Conservation (phyloP, 2,888 invertebrate genomes). For the Cataglyphis altisquamis region DNA sequence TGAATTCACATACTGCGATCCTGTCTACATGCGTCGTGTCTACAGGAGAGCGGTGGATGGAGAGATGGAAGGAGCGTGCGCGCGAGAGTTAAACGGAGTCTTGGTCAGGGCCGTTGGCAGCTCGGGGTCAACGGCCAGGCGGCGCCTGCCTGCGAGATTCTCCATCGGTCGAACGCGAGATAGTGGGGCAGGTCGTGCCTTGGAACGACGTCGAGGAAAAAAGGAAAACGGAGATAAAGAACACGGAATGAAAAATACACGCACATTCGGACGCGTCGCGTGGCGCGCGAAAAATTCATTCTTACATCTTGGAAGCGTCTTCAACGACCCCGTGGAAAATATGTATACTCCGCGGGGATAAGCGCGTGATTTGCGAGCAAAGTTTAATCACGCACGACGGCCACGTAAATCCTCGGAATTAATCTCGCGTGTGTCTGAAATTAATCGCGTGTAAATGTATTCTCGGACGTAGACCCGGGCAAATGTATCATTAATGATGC, state of each 20-base stretch:
- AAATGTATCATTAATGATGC: slow-evolving; percentile 7
- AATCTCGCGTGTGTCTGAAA: not conserved
- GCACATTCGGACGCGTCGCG: slow-evolving; percentile 7
- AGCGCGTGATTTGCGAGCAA: not conserved
- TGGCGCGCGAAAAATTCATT: slow-evolving; percentile 23
- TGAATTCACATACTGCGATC: slow-evolving; percentile 11
- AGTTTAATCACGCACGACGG: not conserved
- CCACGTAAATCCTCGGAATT: not conserved
- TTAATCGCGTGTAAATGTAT: not conserved
- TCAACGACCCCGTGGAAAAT: not conserved
- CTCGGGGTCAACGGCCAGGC: slow-evolving; percentile 85
- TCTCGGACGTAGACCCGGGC: not conserved
- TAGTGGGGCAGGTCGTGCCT: slow-evolving; percentile 85
- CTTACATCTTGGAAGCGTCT: not conserved
- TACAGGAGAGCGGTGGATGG: slow-evolving; percentile 10
- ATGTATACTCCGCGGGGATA: not conserved
- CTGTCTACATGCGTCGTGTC: not conserved
- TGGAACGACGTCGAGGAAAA: slow-evolving; percentile 65
- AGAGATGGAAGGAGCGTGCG: slow-evolving; percentile 60
- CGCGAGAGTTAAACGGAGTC: slow-evolving; percentile 61
- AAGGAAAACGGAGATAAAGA: slow-evolving; percentile 53
- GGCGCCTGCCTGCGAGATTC: slow-evolving; percentile 83
- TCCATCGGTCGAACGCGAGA: slow-evolving; percentile 68
- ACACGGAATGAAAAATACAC: slow-evolving; percentile 41
- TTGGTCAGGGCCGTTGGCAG: slow-evolving; percentile 77